Evolutionary conservation across 2,113 vertebrate genomes (phyloP).

Genomic region (Polypterus senegalus): DNA sequence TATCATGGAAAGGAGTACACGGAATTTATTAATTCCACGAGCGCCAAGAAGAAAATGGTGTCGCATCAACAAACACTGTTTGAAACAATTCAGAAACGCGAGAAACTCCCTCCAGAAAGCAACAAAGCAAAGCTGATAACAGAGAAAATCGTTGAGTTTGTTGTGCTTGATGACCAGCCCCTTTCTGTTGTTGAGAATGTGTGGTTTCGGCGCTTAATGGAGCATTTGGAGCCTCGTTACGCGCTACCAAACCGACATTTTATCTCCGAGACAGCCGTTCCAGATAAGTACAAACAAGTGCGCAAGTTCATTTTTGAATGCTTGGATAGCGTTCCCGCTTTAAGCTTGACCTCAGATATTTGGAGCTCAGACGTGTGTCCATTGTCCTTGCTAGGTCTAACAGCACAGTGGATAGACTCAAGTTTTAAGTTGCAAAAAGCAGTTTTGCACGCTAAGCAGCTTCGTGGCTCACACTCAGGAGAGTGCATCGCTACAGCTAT

Average conservation of each 20-base stretch:
- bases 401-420: slow-evolving; percentile 2
- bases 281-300: no score
- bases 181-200: slow-evolving; percentile 17
- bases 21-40: no score
- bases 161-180: slow-evolving; percentile 17
- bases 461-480: slow-evolving; percentile 5
- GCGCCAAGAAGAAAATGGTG: not conserved
- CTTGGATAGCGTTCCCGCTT: no score
- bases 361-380: no score
- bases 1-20: no score
- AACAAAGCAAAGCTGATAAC: slow-evolving; percentile 16
- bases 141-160: slow-evolving; percentile 10
- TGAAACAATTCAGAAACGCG: slow-evolving; percentile 5
- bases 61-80: slow-evolving; percentile 11
- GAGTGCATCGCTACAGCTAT: slow-evolving; percentile 5
- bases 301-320: no score
- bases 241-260: not conserved
- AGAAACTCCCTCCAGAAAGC: slow-evolving; percentile 14
- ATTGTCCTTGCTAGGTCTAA: slow-evolving; percentile 7
- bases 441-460: not conserved
- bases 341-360: no score
- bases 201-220: slow-evolving; percentile 5
- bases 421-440: slow-evolving; percentile 7
- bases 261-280: not conserved
- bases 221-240: slow-evolving; percentile 13